phyloP scores from a whole-genome alignment of 2,888 invertebrate genomes.

The Amorpha juglandis region DNA sequence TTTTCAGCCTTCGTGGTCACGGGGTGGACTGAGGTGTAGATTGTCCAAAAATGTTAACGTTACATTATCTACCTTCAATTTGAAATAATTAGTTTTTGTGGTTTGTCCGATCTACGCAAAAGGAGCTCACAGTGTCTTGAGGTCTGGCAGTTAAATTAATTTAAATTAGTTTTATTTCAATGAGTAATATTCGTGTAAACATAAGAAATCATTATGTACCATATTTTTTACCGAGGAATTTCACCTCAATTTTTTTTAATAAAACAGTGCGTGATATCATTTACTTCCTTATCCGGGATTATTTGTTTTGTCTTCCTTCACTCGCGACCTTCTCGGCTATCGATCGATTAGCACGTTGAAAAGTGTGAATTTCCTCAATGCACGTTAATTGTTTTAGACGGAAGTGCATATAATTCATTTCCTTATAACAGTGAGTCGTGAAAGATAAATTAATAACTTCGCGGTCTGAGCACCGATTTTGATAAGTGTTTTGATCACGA shows the following conservation, averaged over 20 bases:
- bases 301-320: slow-evolving; percentile 31
- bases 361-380: slow-evolving; percentile 29
- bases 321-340: slow-evolving; percentile 27
- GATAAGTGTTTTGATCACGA: not conserved
- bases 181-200: no score
- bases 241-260: slow-evolving; percentile 3
- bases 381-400: slow-evolving; percentile 25
- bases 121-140: no score
- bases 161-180: no score
- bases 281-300: slow-evolving; percentile 35
- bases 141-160: no score
- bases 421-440: slow-evolving; percentile 7
- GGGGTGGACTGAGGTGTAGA: no score
- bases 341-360: slow-evolving; percentile 28
- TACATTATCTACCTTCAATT: no score
- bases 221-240: no score
- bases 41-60: no score
- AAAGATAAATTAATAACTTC: slow-evolving; percentile 6
- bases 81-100: no score
- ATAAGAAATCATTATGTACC: no score
- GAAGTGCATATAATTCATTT: slow-evolving; percentile 25
- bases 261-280: slow-evolving; percentile 29
- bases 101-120: no score
- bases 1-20: no score
- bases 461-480: not conserved